Evolutionary conservation across 2,797 vertebrate genomes (phyloP).

Genomic region (Otus scops): DNA sequence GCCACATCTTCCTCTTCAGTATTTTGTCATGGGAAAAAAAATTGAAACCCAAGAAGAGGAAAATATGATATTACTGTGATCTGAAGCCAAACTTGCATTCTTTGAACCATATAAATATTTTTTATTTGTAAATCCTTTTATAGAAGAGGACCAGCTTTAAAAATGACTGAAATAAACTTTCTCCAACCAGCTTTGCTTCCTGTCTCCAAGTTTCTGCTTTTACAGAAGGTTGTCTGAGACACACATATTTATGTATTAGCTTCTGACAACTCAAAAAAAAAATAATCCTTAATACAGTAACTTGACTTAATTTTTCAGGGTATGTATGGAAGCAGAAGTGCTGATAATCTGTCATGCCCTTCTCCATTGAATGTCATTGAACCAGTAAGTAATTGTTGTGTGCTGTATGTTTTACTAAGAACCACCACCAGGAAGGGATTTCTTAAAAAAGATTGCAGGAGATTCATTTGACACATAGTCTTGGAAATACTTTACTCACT

Average conservation of each 20-base stretch:
- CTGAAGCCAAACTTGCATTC: slow-evolving; percentile 5
- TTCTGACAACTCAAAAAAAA: background rate
- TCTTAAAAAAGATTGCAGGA: background rate
- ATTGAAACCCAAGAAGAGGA: background rate
- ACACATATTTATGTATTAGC: background rate
- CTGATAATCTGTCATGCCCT: slow-evolving; percentile 83
- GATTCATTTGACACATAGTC: background rate
- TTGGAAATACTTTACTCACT: background rate
- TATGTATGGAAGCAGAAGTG: slow-evolving; percentile 82
- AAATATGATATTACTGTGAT: background rate
- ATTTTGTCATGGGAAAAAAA: slow-evolving; percentile 39
- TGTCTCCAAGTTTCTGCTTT: slow-evolving; percentile 20
- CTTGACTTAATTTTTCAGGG: slow-evolving; percentile 74
- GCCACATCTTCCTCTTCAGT: slow-evolving; percentile 1
- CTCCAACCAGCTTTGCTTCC: background rate
- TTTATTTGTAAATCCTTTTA: slow-evolving; percentile 45
- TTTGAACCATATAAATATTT: slow-evolving; percentile 8
- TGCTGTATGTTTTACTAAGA: background rate
- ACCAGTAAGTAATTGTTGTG: slow-evolving; percentile 82
- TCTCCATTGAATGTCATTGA: slow-evolving; percentile 90
- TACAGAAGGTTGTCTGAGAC: background rate
- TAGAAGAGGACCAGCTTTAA: slow-evolving; percentile 9
- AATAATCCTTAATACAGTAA: background rate
- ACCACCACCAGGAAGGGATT: background rate
- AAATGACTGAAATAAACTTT: slow-evolving; percentile 37